Base-by-base conservation (phyloP, 2,113 vertebrate genomes). In the Theristicus caerulescens region DNA sequence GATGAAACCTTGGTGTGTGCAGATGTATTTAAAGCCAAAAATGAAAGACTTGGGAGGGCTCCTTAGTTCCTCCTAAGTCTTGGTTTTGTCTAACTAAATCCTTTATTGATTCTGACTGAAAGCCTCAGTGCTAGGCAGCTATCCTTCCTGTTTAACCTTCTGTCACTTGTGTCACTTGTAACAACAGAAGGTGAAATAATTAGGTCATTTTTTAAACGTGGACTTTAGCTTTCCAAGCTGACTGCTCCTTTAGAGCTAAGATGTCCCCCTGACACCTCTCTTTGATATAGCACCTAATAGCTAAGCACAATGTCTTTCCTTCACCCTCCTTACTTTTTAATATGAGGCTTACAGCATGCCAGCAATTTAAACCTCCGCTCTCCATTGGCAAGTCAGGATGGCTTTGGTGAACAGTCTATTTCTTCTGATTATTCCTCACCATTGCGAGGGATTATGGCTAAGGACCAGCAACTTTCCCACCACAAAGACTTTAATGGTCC, bases 171-270 rank as follows among this genome's bases (percentile, higher is more conserved):
- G 77, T 67, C 82, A 87, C 72, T 83, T 69, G 16, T 82, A 96
- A 72, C 85, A 90, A 91, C 58, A 80, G 59, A 87, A 88, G 72
- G 34, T 83, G 70, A 86, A 93, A 87, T 76, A 85, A 86, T 90
- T 71, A 90, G 55, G 88, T 74, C 40, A 93, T 73, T 86, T 93
- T 96, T 95, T 51, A 80, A 86, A 77, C 0, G 10, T 4, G 11
- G 42, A 62, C 66, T 92, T 87, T 21, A 65, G 55, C 49, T 95
- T 92, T 85, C 42, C n/a, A 38, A 55, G 40, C 4, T 52, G 82
- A 55, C 47, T 88, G 32, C 51, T 80, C 36, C 27, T 94, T 88
- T 72, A 89, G 59, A 92, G 49, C 36, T 47, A 58, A 70, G 40
- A 67, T 69, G 62, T 71, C 15, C 42, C n/a, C 9, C 10, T 40